Conservation (phyloP, 2,113 vertebrate species). For the Coracopsis vasa region DNA sequence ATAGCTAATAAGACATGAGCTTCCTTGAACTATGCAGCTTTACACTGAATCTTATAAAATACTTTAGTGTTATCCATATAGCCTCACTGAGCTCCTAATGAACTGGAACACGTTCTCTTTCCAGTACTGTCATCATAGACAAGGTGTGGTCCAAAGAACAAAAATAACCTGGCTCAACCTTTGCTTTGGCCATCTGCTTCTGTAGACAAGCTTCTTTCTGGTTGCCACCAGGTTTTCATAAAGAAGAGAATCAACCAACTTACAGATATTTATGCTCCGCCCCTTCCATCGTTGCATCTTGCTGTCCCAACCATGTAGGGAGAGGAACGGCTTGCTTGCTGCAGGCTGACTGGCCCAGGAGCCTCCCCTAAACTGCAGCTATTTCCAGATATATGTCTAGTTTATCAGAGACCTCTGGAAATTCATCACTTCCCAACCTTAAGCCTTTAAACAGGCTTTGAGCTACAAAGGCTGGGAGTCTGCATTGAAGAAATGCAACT, state of each 20-base stretch:
- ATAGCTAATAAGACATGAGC: constrained; percentile 36
- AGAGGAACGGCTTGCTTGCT: background rate
- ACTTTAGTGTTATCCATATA: background rate
- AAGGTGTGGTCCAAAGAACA: constrained; percentile 5
- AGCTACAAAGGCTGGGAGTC: background rate
- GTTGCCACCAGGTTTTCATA: background rate
- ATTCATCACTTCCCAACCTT: background rate
- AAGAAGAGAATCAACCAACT: background rate
- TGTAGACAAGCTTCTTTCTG: background rate
- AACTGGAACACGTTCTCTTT: constrained; percentile 20
- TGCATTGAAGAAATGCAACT: background rate
- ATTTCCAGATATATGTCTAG: background rate
- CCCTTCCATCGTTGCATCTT: background rate
- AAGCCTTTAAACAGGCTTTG: background rate
- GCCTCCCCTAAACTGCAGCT: background rate
- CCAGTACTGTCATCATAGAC: background rate
- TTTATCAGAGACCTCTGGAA: background rate
- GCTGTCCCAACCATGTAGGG: background rate
- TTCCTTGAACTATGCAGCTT: constrained; percentile 27
- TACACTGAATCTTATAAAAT: constrained; percentile 42
- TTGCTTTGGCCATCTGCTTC: constrained; percentile 11
- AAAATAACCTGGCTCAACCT: constrained; percentile 25
- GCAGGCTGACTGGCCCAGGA: background rate
- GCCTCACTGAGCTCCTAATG: constrained; percentile 33
- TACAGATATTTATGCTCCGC: background rate